Evolutionary conservation across 2,888 invertebrate genomes (phyloP).

Genomic region (Plusia festucae): DNA sequence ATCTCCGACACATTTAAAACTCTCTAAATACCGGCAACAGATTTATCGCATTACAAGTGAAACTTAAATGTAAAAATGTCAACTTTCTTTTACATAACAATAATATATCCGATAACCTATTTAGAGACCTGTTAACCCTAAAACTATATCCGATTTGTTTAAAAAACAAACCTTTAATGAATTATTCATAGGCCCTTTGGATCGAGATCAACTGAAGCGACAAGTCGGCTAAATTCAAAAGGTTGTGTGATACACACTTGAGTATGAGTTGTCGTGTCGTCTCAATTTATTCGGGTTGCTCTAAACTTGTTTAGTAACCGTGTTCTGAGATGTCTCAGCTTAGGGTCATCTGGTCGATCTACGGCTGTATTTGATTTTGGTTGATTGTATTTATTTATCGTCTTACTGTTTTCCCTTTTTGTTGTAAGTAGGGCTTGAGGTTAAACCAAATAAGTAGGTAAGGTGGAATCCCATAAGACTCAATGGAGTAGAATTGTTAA

Average conservation of each 20-base stretch:
- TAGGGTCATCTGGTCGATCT: conserved; percentile 49
- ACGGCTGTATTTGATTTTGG: conserved; percentile 44
- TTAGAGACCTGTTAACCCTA: conserved; percentile 55
- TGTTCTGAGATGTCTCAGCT: conserved; percentile 54
- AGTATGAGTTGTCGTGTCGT: conserved; percentile 22
- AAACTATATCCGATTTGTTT: conserved; percentile 59
- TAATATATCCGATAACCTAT: conserved; percentile 43
- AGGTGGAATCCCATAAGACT: neutral
- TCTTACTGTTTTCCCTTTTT: conserved; percentile 32
- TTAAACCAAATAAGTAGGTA: conserved; percentile 2
- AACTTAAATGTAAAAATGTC: conserved; percentile 50
- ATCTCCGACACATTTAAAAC: conserved; percentile 21
- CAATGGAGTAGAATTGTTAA: neutral
- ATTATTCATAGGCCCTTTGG: conserved; percentile 60
- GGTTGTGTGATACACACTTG: conserved; percentile 5
- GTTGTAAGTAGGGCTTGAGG: conserved; percentile 16
- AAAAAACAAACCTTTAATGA: conserved; percentile 51
- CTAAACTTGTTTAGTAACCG: conserved; percentile 59
- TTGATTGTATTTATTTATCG: conserved; percentile 48
- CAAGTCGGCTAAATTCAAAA: conserved; percentile 42
- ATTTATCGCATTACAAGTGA: conserved; percentile 39
- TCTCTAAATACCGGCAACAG: conserved; percentile 43
- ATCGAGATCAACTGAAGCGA: conserved; percentile 44
- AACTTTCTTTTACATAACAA: conserved; percentile 57
- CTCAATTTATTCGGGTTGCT: conserved; percentile 41